A percentile compares a stretch with the other conserved stretches of the same genome.
phyloP scores from a whole-genome alignment of 2,888 invertebrate species.

The Heteromurus nitidus region DNA sequence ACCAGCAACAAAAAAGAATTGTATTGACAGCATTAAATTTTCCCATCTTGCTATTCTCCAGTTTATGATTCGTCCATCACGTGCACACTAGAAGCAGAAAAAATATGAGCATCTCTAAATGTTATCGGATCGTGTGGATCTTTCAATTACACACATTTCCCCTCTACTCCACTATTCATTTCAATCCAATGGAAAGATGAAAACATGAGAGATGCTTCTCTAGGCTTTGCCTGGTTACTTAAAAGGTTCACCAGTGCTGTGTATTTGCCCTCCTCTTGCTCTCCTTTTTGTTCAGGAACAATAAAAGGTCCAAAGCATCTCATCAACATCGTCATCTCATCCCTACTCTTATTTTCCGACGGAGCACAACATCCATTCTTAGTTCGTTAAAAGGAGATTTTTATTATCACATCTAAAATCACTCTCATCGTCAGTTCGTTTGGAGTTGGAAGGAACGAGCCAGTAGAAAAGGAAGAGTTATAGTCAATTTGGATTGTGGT shows the following conservation, averaged over 20 bases:
- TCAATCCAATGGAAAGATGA: slow-evolving; percentile 13
- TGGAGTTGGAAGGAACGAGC: background rate
- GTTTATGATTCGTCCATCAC: too few relatives aligned
- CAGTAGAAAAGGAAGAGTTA: background rate
- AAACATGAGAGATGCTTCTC: too few relatives aligned
- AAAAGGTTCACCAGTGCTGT: slow-evolving; percentile 3
- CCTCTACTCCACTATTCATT: slow-evolving; percentile 3
- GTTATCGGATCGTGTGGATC: slow-evolving; percentile 29
- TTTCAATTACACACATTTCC: slow-evolving; percentile 26
- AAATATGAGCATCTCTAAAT: slow-evolving; percentile 1
- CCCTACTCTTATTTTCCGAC: too few relatives aligned
- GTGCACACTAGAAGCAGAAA: too few relatives aligned
- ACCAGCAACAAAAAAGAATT: slow-evolving; percentile 14
- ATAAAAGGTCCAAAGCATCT: slow-evolving; percentile 42
- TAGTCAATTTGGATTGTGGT: background rate
- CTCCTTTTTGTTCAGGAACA: slow-evolving; percentile 25
- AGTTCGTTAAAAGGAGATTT: slow-evolving; percentile 44
- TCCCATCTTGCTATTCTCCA: too few relatives aligned
- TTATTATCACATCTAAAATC: slow-evolving; percentile 54
- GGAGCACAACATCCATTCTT: slow-evolving; percentile 46
- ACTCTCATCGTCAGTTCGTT: background rate
- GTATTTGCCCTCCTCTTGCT: too few relatives aligned
- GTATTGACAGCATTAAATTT: slow-evolving; percentile 6
- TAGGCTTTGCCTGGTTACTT: slow-evolving; percentile 35
- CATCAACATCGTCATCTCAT: slow-evolving; percentile 30